phyloP scores from a whole-genome alignment of 1,140 invertebrate species.

The Cherax quadricarinatus region DNA sequence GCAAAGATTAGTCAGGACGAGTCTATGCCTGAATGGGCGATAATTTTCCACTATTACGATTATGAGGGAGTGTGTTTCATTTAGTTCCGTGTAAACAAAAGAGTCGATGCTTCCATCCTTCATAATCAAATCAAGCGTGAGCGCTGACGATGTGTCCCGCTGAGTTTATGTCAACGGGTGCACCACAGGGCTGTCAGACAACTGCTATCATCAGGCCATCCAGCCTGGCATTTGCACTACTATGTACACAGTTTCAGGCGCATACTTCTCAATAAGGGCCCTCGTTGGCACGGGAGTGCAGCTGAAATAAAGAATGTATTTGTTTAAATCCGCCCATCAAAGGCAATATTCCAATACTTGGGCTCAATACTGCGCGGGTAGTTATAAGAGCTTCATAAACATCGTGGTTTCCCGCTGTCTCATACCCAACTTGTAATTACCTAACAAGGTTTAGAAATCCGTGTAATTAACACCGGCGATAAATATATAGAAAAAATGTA shows the following conservation, averaged over 20 bases:
- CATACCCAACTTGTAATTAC: slow-evolving; percentile 2
- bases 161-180: too few relatives aligned
- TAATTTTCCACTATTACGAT: not conserved
- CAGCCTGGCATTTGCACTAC: not conserved
- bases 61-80: not conserved
- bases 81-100: not conserved
- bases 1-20: not conserved
- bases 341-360: slow-evolving; percentile 10
- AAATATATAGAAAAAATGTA: slow-evolving; percentile 1
- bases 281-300: not conserved
- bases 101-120: not conserved
- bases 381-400: not conserved
- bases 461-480: slow-evolving; percentile 5
- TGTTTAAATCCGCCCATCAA: not conserved
- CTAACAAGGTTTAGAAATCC: slow-evolving; percentile 1
- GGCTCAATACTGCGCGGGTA: not conserved
- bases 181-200: not conserved
- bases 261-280: not conserved
- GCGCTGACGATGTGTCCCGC: not conserved
- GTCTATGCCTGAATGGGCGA: not conserved
- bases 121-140: not conserved
- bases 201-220: not conserved
- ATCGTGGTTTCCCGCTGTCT: not conserved
- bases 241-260: not conserved
- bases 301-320: not conserved